These are phyloP conservation scores for Podabrus alpinus DNA, from an alignment of 2,888 invertebrate species.

Conservation along the genomic window DNA sequence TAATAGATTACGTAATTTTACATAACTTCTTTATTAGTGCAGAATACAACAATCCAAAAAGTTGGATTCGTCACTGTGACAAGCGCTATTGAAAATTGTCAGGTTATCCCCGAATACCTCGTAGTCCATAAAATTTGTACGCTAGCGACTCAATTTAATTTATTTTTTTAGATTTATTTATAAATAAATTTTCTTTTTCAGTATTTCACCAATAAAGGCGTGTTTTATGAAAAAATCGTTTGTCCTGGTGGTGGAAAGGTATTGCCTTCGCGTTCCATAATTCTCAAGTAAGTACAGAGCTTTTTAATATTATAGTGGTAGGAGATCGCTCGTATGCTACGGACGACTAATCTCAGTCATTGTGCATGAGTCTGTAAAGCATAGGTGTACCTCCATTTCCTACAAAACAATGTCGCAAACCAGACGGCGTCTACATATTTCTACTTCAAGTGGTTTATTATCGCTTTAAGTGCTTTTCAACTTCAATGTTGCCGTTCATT, in stretches of 20 bases:
- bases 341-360: constrained; percentile 15
- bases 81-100: background rate
- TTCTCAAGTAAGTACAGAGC: constrained; percentile 53
- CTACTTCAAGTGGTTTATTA: constrained; percentile 25
- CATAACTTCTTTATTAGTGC: no score
- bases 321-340: constrained; percentile 3
- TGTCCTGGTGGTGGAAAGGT: constrained; percentile 58
- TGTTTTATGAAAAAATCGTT: constrained; percentile 59
- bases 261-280: constrained; percentile 57
- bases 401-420: constrained; percentile 26
- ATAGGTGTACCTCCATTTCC: constrained; percentile 20
- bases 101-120: background rate
- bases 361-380: constrained; percentile 16
- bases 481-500: constrained; percentile 23
- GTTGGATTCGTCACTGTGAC: no score
- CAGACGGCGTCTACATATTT: constrained; percentile 26
- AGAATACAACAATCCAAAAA: no score
- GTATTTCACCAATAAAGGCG: constrained; percentile 54
- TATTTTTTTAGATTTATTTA: background rate
- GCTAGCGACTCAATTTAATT: background rate
- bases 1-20: no score
- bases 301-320: constrained; percentile 6
- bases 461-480: constrained; percentile 27
- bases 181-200: constrained; percentile 44
- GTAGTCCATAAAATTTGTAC: background rate